Percentiles rank a stretch among this genome's conserved stretches.
Evolutionary conservation across 2,888 invertebrate species (phyloP).

Genomic region (Lochmaea crataegi): DNA sequence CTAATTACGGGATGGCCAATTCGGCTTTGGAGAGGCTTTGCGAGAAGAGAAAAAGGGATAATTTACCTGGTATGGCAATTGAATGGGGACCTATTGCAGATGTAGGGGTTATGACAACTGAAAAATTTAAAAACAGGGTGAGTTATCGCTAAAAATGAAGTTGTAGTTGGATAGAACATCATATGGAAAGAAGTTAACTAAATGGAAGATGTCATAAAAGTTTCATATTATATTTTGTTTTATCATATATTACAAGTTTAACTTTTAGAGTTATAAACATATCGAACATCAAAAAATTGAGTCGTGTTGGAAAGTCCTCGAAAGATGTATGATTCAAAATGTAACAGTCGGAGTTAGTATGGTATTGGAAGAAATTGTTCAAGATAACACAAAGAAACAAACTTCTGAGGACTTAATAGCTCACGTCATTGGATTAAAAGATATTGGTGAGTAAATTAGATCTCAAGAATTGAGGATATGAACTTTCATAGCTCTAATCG

Average conservation of each 20-base stretch:
- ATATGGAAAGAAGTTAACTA: too few species aligned
- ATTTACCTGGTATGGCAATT: conserved; percentile 49
- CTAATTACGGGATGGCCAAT: conserved; percentile 50
- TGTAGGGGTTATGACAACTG: conserved; percentile 27
- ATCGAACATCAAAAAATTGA: conserved; percentile 60
- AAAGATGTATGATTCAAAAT: conserved; percentile 42
- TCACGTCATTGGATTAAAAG: conserved; percentile 44
- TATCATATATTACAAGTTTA: too few species aligned
- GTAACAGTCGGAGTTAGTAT: conserved; percentile 37
- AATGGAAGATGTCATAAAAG: too few species aligned
- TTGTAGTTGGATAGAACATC: too few species aligned
- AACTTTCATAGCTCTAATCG: too few species aligned
- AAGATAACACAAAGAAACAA: conserved; percentile 55
- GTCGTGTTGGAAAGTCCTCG: conserved; percentile 39
- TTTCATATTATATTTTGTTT: too few species aligned
- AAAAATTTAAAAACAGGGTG: conserved; percentile 2
- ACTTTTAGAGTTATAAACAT: conserved; percentile 38
- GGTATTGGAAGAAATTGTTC: conserved; percentile 23
- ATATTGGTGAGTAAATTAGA: conserved; percentile 40
- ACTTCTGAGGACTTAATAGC: conserved; percentile 39
- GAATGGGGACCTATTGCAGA: conserved; percentile 52
- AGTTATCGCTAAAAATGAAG: conserved; percentile 35
- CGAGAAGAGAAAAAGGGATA: conserved; percentile 46
- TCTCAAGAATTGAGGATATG: conserved; percentile 21
- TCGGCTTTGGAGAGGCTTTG: conserved; percentile 51